These are phyloP conservation scores for Silurus glanis DNA, from an alignment of 2,113 vertebrate genomes.

Conservation along the genomic window DNA sequence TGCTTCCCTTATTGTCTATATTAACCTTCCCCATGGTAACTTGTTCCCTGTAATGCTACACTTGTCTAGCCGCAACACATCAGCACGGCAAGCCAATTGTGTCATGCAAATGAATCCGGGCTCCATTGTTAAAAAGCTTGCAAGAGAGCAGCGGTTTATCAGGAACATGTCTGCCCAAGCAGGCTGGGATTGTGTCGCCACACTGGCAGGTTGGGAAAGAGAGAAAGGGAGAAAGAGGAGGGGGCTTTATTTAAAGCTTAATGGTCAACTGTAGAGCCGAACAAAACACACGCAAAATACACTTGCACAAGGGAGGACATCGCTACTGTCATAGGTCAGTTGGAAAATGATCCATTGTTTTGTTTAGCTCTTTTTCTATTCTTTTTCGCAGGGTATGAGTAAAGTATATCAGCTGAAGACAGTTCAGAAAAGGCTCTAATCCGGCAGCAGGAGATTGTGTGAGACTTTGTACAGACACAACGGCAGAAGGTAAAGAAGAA, in stretches of 20 bases:
- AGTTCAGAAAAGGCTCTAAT: conserved; percentile 49
- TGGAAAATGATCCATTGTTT: conserved; percentile 34
- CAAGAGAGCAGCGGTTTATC: conserved; percentile 76
- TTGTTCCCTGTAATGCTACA: conserved; percentile 93
- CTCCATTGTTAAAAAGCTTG: conserved; percentile 78
- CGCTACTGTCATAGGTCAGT: conserved; percentile 44
- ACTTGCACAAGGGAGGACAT: conserved; percentile 22
- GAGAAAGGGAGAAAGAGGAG: neutral
- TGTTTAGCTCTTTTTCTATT: conserved; percentile 46
- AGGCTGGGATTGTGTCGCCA: conserved; percentile 64
- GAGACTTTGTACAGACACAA: conserved; percentile 18
- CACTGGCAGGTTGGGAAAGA: conserved; percentile 40
- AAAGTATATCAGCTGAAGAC: conserved; percentile 42
- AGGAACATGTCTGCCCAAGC: conserved; percentile 68
- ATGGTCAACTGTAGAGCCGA: conserved; percentile 51
- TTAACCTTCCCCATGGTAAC: conserved; percentile 95
- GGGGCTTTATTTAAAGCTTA: conserved; percentile 59
- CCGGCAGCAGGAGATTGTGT: conserved; percentile 12
- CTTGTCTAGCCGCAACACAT: conserved; percentile 93
- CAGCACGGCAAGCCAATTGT: conserved; percentile 88
- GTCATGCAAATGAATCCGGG: conserved; percentile 94
- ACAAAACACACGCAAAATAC: conserved; percentile 31
- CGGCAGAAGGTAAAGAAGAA: conserved; percentile 33
- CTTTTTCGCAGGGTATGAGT: conserved; percentile 21
- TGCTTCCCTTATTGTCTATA: conserved; percentile 86